Conservation (phyloP, 2,797 vertebrate genomes). For the Falco columbarius region DNA sequence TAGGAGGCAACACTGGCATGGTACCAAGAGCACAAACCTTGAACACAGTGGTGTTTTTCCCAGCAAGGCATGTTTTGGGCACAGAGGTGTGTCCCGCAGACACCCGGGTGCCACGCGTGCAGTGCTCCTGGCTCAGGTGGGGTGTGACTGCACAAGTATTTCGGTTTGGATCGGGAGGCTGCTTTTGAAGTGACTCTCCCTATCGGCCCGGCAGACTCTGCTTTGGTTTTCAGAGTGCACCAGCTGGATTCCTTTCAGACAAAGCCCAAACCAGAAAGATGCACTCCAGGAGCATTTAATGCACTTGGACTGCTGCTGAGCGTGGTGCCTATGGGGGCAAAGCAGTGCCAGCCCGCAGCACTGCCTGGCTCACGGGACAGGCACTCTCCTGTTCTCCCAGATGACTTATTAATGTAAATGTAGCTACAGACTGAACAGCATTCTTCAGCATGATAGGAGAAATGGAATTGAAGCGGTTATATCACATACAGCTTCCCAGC, state of each 20-base stretch:
- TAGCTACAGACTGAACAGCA: background rate
- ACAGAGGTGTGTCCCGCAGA: rapidly evolving
- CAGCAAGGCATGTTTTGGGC: background rate
- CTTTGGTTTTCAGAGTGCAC: background rate
- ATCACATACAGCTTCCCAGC: background rate
- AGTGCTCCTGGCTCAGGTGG: background rate
- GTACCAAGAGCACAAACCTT: background rate
- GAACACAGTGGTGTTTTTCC: background rate
- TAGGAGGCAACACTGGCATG: rapidly evolving
- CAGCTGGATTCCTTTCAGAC: slow-evolving; percentile 10
- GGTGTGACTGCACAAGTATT: background rate
- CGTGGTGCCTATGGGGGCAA: rapidly evolving
- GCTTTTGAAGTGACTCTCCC: slow-evolving; percentile 20
- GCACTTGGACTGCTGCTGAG: background rate
- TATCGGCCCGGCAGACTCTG: background rate
- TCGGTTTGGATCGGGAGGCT: background rate
- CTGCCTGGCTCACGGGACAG: rapidly evolving
- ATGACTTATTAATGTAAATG: background rate
- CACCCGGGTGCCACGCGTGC: background rate
- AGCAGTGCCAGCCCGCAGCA: background rate
- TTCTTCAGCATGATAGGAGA: background rate
- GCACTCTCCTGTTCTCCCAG: background rate
- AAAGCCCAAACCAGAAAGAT: background rate
- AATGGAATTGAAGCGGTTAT: background rate
- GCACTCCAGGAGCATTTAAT: background rate